phyloP scores from a whole-genome alignment of 2,113 vertebrate species.

The Ctenodactylus gundi region DNA sequence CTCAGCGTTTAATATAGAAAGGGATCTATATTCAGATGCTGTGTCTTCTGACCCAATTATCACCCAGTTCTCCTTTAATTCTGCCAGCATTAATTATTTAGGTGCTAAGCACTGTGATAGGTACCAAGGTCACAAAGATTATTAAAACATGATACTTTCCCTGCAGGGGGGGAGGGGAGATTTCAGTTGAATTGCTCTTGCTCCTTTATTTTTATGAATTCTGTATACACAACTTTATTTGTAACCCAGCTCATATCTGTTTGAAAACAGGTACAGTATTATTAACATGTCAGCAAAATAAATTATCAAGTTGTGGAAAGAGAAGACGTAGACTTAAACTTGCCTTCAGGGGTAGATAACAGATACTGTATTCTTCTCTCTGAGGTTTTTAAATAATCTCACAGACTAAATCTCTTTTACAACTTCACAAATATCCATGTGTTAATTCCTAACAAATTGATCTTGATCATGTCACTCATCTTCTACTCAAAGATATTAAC shows the following conservation, averaged over 20 bases:
- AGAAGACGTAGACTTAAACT: background rate
- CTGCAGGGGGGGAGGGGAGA: slow-evolving; percentile 2
- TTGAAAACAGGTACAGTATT: background rate
- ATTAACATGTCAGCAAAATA: background rate
- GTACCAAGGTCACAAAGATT: background rate
- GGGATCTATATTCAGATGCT: background rate
- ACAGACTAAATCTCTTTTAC: background rate
- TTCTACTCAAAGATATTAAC: slow-evolving; percentile 24
- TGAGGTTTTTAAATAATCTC: background rate
- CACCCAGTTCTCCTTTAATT: slow-evolving; percentile 4
- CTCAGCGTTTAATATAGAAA: background rate
- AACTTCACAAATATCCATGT: background rate
- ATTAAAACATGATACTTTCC: background rate
- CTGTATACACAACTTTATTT: background rate
- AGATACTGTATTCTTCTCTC: background rate
- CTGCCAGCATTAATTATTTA: slow-evolving; percentile 19
- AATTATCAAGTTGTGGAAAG: background rate
- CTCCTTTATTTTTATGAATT: background rate
- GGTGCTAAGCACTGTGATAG: background rate
- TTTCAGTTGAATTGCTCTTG: background rate
- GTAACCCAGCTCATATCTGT: background rate
- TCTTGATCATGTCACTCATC: background rate
- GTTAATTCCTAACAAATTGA: background rate
- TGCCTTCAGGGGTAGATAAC: background rate
- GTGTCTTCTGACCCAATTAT: slow-evolving; percentile 40